Conservation (phyloP, 2,113 vertebrate genomes). For the Lasiurus cinereus region DNA sequence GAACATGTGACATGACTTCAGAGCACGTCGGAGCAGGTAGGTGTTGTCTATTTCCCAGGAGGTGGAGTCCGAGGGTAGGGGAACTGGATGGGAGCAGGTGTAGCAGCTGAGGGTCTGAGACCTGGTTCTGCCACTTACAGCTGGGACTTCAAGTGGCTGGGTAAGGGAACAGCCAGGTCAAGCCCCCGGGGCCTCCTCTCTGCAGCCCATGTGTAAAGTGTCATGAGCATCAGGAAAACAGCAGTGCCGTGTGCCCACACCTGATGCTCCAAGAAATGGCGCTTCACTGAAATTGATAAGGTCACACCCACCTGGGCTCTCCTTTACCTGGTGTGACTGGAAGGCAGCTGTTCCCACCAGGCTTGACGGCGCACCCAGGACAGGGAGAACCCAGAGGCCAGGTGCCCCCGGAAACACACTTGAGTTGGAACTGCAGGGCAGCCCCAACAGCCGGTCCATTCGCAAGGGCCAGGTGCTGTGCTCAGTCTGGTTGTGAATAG, state of each 20-base stretch:
- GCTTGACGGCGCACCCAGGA: not conserved
- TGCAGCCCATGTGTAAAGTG: not conserved
- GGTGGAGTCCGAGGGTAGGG: not conserved
- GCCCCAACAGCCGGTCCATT: too few species aligned
- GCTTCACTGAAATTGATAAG: not conserved
- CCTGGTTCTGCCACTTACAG: not conserved
- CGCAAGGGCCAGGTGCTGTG: not conserved
- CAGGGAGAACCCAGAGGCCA: not conserved
- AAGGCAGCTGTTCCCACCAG: not conserved
- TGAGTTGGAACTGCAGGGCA: not conserved
- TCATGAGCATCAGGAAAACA: not conserved
- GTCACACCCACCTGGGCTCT: not conserved
- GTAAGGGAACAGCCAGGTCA: not conserved
- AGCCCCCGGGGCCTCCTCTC: not conserved
- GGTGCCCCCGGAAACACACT: not conserved
- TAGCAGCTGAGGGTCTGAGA: not conserved
- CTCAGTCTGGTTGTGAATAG: not conserved
- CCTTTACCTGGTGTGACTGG: not conserved
- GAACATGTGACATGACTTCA: not conserved
- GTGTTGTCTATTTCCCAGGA: not conserved
- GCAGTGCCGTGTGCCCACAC: not conserved
- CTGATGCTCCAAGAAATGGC: not conserved
- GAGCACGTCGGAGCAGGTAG: not conserved
- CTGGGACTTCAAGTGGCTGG: not conserved
- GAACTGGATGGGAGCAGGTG: not conserved